Evolutionary conservation across 2,797 vertebrate genomes (phyloP).

Genomic region (Hoplostethus atlanticus): DNA sequence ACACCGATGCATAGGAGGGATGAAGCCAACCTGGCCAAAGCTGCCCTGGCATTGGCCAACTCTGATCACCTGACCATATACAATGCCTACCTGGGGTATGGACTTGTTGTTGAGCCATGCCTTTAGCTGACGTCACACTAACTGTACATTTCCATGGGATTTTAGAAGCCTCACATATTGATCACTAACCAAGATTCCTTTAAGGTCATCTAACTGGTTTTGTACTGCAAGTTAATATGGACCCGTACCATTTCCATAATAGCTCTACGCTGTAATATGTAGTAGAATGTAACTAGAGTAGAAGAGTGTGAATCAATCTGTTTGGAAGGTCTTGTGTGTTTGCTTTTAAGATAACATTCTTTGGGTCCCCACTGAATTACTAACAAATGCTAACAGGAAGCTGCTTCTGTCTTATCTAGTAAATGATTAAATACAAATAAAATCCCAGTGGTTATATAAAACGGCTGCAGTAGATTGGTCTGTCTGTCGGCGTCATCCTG

Average conservation of each 20-base stretch:
- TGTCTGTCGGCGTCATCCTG: not conserved
- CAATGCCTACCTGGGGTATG: slow-evolving; percentile 93
- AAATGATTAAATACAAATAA: no score
- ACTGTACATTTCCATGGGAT: not conserved
- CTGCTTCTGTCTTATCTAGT: no score
- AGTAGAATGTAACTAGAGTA: no score
- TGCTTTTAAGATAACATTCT: no score
- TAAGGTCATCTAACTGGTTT: not conserved
- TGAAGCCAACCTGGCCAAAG: slow-evolving; percentile 95
- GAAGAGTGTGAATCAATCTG: no score
- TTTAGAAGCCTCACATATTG: not conserved
- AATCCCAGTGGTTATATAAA: no score
- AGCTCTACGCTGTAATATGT: not conserved
- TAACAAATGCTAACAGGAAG: no score
- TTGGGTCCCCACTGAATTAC: no score
- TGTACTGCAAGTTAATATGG: not conserved
- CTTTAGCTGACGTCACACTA: not conserved
- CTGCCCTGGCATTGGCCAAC: slow-evolving; percentile 88
- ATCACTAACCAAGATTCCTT: not conserved
- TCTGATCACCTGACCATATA: slow-evolving; percentile 98
- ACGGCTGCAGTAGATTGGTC: no score
- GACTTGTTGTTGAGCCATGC: not conserved
- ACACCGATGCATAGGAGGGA: slow-evolving; percentile 96
- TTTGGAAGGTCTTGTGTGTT: no score
- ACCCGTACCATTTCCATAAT: not conserved